phyloP scores from a whole-genome alignment of 2,113 vertebrate species.

The Zingel zingel region DNA sequence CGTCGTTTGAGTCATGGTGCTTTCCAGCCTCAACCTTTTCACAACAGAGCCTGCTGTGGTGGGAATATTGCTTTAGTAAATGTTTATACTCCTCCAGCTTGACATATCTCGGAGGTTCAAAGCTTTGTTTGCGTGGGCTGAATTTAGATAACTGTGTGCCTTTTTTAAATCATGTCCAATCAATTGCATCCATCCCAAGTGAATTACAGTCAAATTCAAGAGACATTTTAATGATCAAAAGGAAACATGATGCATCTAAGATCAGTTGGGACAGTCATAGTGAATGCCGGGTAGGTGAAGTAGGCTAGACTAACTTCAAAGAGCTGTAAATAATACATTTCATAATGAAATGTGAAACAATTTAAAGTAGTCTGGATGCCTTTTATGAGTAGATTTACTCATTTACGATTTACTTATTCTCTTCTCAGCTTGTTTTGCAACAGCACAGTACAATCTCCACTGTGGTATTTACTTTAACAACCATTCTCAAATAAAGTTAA shows the following conservation, averaged over 20 bases:
- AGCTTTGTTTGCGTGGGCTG: background rate
- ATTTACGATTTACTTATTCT: background rate
- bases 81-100: background rate
- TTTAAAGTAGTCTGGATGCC: background rate
- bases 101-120: background rate
- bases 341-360: background rate
- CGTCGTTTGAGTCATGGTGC: background rate
- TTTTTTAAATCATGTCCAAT: background rate
- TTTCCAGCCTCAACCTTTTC: background rate
- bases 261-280: background rate
- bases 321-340: background rate
- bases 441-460: background rate
- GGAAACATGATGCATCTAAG: background rate
- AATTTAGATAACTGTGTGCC: background rate
- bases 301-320: background rate
- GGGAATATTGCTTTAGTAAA: background rate
- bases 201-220: background rate
- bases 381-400: background rate
- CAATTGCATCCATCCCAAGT: background rate
- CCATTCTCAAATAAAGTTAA: no score
- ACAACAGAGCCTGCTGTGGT: background rate
- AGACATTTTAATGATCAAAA: constrained; percentile 6
- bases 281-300: background rate
- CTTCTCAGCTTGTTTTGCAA: background rate
- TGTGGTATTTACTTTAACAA: no score